Evolutionary conservation across 64 coral and sea anemone genomes (phyloP), one percentile per base, ranked within the genome.

Genomic region (Cladopsammia gracilis): DNA sequence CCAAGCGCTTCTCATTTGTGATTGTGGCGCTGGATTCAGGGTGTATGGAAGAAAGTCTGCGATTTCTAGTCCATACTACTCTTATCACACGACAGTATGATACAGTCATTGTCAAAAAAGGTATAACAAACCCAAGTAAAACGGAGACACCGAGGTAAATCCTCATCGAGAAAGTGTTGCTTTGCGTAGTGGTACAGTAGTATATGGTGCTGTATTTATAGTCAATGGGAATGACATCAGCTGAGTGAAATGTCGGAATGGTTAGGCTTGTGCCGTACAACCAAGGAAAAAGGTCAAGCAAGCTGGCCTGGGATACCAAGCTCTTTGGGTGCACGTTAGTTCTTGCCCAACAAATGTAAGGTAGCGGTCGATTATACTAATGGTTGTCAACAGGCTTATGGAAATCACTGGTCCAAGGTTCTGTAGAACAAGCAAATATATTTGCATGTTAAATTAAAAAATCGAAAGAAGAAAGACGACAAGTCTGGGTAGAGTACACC

Each of bases 121-220:
- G 93, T 94, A 94, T 22, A 22, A 85, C 86, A 24, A 94, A 94
- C 75, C 77, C 64, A n/a, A 77, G 54, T 26, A 94, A 4, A 53
- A 83, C 73, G 42, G 90, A 58, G n/a, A 85, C 52, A 10, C 81
- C 1, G 7, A 94, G 70, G 52, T 90, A 94, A 7, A 64, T 60
- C 42, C 83, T 82, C 12, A 87, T 87, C 0, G 58, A 45, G 2
- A 50, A 10, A 11, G 19, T 90, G 57, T 94, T 79, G 78, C 83
- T 90, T 15, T 87, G 93, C 5, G 90, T 90, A 11, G 93, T 88
- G 24, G 87, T 83, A 23, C 93, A 94, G 87, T 94, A 94, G 58
- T 53, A 94, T 13, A 90, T 58, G 23, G 72, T 85, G 7, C 19
- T 65, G 44, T 76, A 75, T 9, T 11, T 83, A 12, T 87, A 78